Evolutionary conservation across 2,888 invertebrate species (phyloP), one percentile per base, ranked within the genome.

Genomic region (Schrankia costaestrigalis): DNA sequence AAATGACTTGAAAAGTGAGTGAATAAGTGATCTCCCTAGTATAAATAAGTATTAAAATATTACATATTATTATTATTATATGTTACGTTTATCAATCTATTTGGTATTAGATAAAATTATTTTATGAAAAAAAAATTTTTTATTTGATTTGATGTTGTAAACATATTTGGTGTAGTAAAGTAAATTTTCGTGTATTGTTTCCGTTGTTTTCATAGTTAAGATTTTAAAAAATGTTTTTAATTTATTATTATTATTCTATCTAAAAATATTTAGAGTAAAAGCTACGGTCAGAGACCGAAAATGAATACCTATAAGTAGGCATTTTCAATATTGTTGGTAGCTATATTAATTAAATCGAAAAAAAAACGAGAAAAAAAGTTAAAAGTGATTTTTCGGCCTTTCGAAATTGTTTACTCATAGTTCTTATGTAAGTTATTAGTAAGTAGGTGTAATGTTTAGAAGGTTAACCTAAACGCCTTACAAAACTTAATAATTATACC

Each of bases 1-100:
- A 75, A 68, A 45, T 78, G 70, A 71, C 77, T 72, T 70, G 57
- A 71, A 44, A 63, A 69, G 71, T 67, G 75, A 70, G 68, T 71
- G 71, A 56, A 54, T 42, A 14, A 70, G 73, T 78, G 78, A 79
- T 77, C 74, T 78, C 75, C 49, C 48, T 56, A 49, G 35, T 33
- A 32, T 56, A 12, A 53, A 48, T 35, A 29, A 46, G 35, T 35
- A 28, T 31, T 24, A 23, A 37, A 41, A 32, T 28, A 23, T 36
- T 11, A 23, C 8, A 11, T 23, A 11, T 11, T 23, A 23, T 11
- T 11, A 11, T 11, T 6, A 23, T 9, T 9, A 21, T 2, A n/a
- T 9, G 4, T 5, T 21, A 21, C n/a, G n/a, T 2, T 18, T 18
- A 18, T 2, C 2, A 2, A 18, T 21, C 1, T 21, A 21, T 2